phyloP scores from a whole-genome alignment of 2,113 vertebrate species.

The Sorex araneus region DNA sequence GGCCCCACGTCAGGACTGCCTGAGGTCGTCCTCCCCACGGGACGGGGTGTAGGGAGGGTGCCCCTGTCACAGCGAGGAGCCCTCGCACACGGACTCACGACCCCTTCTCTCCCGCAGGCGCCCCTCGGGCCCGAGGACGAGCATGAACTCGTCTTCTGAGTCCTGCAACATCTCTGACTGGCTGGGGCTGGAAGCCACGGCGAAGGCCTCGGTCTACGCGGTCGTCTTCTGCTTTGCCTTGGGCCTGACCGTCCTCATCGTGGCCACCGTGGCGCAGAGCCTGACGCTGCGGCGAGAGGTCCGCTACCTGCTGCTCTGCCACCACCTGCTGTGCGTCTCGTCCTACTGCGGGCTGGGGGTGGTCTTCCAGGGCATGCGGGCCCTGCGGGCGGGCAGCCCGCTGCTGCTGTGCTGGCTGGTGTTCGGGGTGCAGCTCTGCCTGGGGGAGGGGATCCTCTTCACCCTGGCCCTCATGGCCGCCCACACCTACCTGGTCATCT shows the following conservation, averaged over 20 bases:
- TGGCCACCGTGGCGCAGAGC: constrained; percentile 66
- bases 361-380: constrained; percentile 73
- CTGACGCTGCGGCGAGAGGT: constrained; percentile 76
- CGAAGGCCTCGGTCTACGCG: constrained; percentile 82
- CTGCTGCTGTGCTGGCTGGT: constrained; percentile 82
- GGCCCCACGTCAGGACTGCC: too few relatives aligned
- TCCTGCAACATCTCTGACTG: constrained; percentile 67
- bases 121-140: constrained; percentile 43
- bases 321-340: constrained; percentile 82
- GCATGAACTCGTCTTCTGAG: constrained; percentile 77
- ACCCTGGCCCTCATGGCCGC: constrained; percentile 86
- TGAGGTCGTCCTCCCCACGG: background rate
- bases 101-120: constrained; percentile 63
- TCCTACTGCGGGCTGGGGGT: constrained; percentile 82
- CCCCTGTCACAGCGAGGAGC: background rate
- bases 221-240: constrained; percentile 81
- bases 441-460: constrained; percentile 84
- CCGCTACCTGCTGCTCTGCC: constrained; percentile 83
- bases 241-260: constrained; percentile 78
- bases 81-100: background rate
- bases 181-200: constrained; percentile 56
- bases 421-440: constrained; percentile 83
- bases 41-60: too few relatives aligned
- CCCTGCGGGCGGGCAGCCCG: constrained; percentile 60
- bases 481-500: constrained; percentile 81